These are phyloP conservation scores for Galbula dea DNA, from an alignment of 2,113 vertebrate genomes.

Conservation along the genomic window DNA sequence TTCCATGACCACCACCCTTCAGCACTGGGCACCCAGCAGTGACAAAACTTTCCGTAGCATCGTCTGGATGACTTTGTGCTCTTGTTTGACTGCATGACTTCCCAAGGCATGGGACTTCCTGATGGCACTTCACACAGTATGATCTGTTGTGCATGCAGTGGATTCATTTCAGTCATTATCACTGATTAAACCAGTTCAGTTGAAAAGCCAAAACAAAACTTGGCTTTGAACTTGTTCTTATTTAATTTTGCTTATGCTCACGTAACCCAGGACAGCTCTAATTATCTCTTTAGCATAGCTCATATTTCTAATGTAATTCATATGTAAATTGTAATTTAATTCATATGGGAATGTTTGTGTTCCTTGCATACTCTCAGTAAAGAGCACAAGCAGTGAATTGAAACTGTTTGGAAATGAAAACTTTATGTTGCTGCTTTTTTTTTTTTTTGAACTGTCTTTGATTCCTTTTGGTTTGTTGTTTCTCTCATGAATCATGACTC, in stretches of 20 bases:
- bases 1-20: background rate
- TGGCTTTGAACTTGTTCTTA: constrained; percentile 81
- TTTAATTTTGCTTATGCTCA: constrained; percentile 78
- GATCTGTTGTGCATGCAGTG: constrained; percentile 33
- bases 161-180: constrained; percentile 78
- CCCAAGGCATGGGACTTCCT: background rate
- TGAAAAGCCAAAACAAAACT: constrained; percentile 77
- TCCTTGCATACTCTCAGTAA: constrained; percentile 67
- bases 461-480: constrained; percentile 64
- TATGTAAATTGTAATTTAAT: constrained; percentile 82
- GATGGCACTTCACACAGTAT: constrained; percentile 63
- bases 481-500: constrained; percentile 15
- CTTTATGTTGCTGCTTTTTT: constrained; percentile 64
- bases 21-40: background rate
- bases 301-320: constrained; percentile 83
- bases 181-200: constrained; percentile 77
- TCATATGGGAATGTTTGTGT: constrained; percentile 79
- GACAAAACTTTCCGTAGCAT: background rate
- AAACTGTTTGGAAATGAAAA: constrained; percentile 74
- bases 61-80: background rate
- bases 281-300: constrained; percentile 81
- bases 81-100: constrained; percentile 20
- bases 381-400: constrained; percentile 72
- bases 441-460: constrained; percentile 67
- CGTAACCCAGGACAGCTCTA: constrained; percentile 80